phyloP scores from a whole-genome alignment of 2,888 invertebrate genomes.

The Therioaphis trifolii region DNA sequence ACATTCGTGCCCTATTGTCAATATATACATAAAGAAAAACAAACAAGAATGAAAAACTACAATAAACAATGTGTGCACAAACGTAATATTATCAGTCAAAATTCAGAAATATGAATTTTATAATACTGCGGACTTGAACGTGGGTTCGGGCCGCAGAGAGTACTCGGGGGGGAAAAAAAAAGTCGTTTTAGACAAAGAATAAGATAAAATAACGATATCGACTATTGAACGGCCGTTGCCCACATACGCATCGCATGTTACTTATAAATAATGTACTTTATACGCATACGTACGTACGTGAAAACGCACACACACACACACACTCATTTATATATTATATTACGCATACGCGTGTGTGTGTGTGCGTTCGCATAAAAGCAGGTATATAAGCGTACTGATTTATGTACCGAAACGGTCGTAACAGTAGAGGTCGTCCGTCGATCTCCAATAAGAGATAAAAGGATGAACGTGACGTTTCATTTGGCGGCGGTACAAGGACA shows the following conservation, averaged over 20 bases:
- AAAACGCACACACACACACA: too few relatives aligned
- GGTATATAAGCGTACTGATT: slow-evolving; percentile 8
- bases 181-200: not conserved
- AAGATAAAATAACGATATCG: not conserved
- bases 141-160: too few relatives aligned
- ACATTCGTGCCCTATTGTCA: too few relatives aligned
- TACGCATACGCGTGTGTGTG: too few relatives aligned
- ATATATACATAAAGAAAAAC: too few relatives aligned
- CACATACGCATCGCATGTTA: not conserved
- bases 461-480: not conserved
- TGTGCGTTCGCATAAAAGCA: too few relatives aligned
- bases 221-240: not conserved
- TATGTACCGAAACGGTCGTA: not conserved
- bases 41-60: too few relatives aligned
- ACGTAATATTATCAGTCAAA: too few relatives aligned
- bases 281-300: not conserved
- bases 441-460: not conserved
- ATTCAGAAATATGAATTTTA: too few relatives aligned
- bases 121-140: too few relatives aligned
- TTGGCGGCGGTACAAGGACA: not conserved
- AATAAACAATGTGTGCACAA: too few relatives aligned
- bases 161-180: not conserved
- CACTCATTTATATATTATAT: too few relatives aligned
- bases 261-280: slow-evolving; percentile 1
- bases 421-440: not conserved